Evolutionary conservation across 2,113 vertebrate genomes (phyloP), one percentile per base, ranked within the genome.

Genomic region (Apteryx mantelli): DNA sequence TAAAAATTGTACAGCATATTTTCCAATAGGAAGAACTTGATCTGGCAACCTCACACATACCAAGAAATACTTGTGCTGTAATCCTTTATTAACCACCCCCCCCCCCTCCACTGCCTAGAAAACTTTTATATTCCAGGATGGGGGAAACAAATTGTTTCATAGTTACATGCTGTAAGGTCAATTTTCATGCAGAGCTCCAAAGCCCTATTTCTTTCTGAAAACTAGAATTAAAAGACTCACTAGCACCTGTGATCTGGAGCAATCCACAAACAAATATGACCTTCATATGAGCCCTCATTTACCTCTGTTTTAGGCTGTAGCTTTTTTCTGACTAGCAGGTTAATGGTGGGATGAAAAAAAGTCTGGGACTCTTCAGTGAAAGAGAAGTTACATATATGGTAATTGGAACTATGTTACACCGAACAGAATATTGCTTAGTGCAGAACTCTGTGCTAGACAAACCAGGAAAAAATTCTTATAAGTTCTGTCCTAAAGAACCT

Each of bases 311-410:
- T 63, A 56, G 6, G 16, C 17, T 61, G 38, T 17, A 38, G 10
- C 1, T 36, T 76, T 30, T 50, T 81, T n/a, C 52, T 79, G 26
- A 30, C 24, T n/a, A 46, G 40, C 9, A 58, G 18, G 44, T 79
- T 53, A 75, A 20, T 15, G 83, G 56, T 34, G 55, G 7, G 40
- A 60, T 71, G 50, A 89, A 38, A 30, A 74, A 74, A 74, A 5
- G 19, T 16, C 3, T 28, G 26, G 3, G 32, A 48, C 11, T 71
- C 22, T 66, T 55, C 53, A 86, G 38, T 13, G 44, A 76, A 87
- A 55, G 0, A 1, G 40, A 19, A 7, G 4, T 60, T 44, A 42
- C 10, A 6, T 36, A 0, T 50, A 56, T 70, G 6, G 7, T 60
- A 53, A n/a, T 48, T 66, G 24, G 48, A 61, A 64, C 26, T 24